A percentile compares a stretch with the other conserved stretches of the same genome.
Evolutionary conservation across 2,797 vertebrate genomes (phyloP).

Genomic region (Gallinago nigripennis): DNA sequence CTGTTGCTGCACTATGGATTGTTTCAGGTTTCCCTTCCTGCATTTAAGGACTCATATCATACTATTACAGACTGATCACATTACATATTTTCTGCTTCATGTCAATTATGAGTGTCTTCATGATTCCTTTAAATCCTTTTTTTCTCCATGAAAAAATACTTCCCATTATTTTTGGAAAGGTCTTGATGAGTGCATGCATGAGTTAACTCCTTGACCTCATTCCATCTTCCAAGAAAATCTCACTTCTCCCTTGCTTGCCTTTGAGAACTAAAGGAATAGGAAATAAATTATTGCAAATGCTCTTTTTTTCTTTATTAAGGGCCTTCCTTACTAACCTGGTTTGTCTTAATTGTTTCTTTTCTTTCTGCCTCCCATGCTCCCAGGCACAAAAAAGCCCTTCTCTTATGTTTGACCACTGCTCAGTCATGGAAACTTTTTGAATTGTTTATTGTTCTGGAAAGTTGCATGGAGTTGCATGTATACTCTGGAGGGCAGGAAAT

Average conservation of each 20-base stretch:
- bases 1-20: neutral
- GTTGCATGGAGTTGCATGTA: neutral
- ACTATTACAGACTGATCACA: neutral
- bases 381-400: neutral
- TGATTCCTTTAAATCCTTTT: neutral
- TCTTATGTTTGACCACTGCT: neutral
- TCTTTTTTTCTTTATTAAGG: constrained; percentile 21
- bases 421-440: neutral
- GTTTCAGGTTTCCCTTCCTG: neutral
- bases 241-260: constrained; percentile 8
- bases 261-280: constrained; percentile 20
- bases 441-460: constrained; percentile 23
- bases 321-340: constrained; percentile 23
- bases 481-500: constrained; percentile 37
- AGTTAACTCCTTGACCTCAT: constrained; percentile 51
- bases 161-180: neutral
- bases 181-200: neutral
- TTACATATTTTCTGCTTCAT: neutral
- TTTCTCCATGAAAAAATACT: neutral
- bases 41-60: neutral
- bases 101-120: neutral
- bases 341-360: constrained; percentile 28
- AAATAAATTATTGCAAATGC: constrained; percentile 25
- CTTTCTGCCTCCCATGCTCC: neutral
- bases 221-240: constrained; percentile 18